These are phyloP conservation scores for Catostomus latipinnis DNA, from an alignment of 2,797 vertebrate genomes.

Conservation along the genomic window DNA sequence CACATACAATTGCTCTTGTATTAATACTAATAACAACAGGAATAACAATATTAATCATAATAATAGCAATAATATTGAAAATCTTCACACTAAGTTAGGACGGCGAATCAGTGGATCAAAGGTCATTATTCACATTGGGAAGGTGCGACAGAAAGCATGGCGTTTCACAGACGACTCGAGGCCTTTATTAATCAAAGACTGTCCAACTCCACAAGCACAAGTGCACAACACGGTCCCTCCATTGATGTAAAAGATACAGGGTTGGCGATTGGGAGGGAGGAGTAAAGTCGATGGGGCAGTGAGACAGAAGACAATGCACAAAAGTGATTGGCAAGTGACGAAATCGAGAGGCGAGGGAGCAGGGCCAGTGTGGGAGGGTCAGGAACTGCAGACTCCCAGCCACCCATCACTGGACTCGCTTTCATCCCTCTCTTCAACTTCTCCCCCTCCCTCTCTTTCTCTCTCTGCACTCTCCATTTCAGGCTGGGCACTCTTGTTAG, in stretches of 20 bases:
- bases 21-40: conserved; percentile 62
- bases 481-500: conserved; percentile 70
- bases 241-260: conserved; percentile 42
- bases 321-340: conserved; percentile 75
- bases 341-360: conserved; percentile 73
- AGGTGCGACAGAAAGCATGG: conserved; percentile 45
- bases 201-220: conserved; percentile 48
- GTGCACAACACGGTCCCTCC: conserved; percentile 46
- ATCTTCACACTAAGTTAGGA: conserved; percentile 77
- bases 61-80: conserved; percentile 72
- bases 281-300: conserved; percentile 43
- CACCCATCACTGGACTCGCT: conserved; percentile 63
- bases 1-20: conserved; percentile 77
- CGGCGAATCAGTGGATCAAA: conserved; percentile 74
- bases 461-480: conserved; percentile 60
- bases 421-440: conserved; percentile 56
- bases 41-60: conserved; percentile 63
- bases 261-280: conserved; percentile 52
- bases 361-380: conserved; percentile 63
- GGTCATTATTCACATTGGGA: conserved; percentile 61
- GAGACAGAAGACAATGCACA: conserved; percentile 55
- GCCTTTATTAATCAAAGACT: conserved; percentile 40
- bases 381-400: conserved; percentile 59
- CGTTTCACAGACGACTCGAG: conserved; percentile 43
- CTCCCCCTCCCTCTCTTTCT: conserved; percentile 45